Conservation (phyloP, 1,140 invertebrate genomes). For the Eumeta japonica region DNA sequence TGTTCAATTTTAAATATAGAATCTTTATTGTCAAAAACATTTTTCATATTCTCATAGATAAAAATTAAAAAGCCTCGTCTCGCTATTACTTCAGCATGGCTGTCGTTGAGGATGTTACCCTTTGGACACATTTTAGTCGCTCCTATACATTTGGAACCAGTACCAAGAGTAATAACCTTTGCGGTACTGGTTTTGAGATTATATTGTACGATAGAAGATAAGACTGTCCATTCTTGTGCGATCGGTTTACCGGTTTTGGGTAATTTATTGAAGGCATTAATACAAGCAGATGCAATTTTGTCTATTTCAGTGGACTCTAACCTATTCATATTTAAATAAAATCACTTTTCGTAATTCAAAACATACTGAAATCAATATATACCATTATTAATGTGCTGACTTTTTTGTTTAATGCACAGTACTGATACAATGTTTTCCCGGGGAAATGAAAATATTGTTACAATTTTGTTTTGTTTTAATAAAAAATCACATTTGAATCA, state of each 20-base stretch:
- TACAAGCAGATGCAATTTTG: slow-evolving; percentile 26
- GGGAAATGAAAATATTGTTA: too few species aligned
- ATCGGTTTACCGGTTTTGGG: slow-evolving; percentile 79
- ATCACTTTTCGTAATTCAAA: too few species aligned
- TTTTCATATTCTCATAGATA: slow-evolving; percentile 66
- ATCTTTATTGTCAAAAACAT: slow-evolving; percentile 26
- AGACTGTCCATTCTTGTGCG: slow-evolving; percentile 80
- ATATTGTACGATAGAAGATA: slow-evolving; percentile 71
- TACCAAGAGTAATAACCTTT: slow-evolving; percentile 77
- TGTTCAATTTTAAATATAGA: slow-evolving; percentile 42
- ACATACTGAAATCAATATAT: too few species aligned
- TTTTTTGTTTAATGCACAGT: too few species aligned
- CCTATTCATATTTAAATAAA: too few species aligned
- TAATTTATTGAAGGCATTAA: slow-evolving; percentile 53
- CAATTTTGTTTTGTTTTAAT: too few species aligned
- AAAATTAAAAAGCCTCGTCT: slow-evolving; percentile 80
- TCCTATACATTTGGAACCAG: slow-evolving; percentile 90
- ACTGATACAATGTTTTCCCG: too few species aligned
- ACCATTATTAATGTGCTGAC: too few species aligned
- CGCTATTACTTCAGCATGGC: slow-evolving; percentile 88
- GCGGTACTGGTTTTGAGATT: slow-evolving; percentile 36
- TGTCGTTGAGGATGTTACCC: slow-evolving; percentile 81
- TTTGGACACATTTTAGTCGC: slow-evolving; percentile 63
- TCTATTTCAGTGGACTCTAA: too few species aligned
- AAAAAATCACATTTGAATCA: too few species aligned